These are phyloP conservation scores for Axis porcinus DNA, from an alignment of 2,113 vertebrate species.

Conservation along the genomic window DNA sequence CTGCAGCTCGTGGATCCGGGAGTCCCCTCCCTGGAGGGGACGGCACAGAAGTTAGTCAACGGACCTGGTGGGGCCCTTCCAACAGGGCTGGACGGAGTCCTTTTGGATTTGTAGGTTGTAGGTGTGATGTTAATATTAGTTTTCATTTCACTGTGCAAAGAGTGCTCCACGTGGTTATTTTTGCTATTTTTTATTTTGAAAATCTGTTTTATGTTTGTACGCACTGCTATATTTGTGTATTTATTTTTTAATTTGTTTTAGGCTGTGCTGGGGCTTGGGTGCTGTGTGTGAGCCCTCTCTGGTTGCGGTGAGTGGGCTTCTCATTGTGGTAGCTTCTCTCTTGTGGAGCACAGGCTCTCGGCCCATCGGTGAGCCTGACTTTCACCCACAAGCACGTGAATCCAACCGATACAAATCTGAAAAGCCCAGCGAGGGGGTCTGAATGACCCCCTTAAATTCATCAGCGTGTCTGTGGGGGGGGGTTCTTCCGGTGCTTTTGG, in stretches of 20 bases:
- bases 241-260: background rate
- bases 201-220: background rate
- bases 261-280: background rate
- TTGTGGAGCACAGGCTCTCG: accelerated
- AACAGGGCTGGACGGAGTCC: background rate
- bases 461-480: accelerated
- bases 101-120: background rate
- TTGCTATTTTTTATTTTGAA: background rate
- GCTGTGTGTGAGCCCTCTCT: background rate
- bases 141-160: background rate
- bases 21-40: background rate
- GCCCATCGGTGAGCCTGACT: background rate
- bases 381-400: background rate
- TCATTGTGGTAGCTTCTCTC: accelerated
- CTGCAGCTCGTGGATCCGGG: accelerated
- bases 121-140: background rate
- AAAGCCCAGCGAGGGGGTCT: background rate
- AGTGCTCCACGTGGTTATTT: background rate
- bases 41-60: accelerated
- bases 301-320: accelerated
- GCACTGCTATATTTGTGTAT: accelerated
- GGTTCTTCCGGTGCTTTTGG: accelerated
- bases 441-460: background rate
- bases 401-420: background rate
- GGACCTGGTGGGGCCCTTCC: background rate